Base-by-base conservation (phyloP, 2,113 vertebrate genomes). In the Eulemur rufifrons region DNA sequence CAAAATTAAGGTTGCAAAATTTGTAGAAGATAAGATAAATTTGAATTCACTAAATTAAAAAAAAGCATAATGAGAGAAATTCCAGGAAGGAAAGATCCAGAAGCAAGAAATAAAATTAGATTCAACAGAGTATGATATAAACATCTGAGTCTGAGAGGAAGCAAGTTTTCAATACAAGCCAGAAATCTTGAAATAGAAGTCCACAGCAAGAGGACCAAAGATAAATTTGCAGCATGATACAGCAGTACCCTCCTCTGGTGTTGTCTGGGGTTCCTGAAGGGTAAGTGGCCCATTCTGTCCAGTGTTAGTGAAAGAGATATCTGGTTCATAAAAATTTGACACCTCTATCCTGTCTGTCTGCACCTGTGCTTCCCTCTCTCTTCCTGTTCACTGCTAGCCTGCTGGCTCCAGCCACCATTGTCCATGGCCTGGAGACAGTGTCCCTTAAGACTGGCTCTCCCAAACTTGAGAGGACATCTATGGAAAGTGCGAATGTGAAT, bases 31-130 rank as follows among this genome's bases (percentile, higher is more conserved):
- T 39, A 91, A 95, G 45, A 54, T 89, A 90, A 89, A 95, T 86
- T 25, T 86, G 10, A 97, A 86, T 34, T 93, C 93, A 84, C 8
- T 61, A 56, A 66, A 92, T 54, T 88, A 37, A 73, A 64, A 64
- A 25, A 45, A 84, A 64, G 12, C 2, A 56, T 78, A 73, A 66
- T 59, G 45, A 77, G 42, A 94, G 23, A 87, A 83, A 87, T 85
- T 91, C 21, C 61, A 78, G 8, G 23, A 89, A 95, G 20, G 11
- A 92, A 92, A 91, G 37, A 6, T 27, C 14, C 23, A 95, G 42
- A 93, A 93, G n/a, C 15, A 89, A 89, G 39, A 86, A 80, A 78
- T 77, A 87, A 90, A 93, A 93, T 83, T 52, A 56, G 17, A 93
- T 84, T 93, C 11, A 50, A 47, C 3, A 45, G 21, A 8, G 9